Conservation (phyloP, 1,140 invertebrate genomes). For the Lasioglossum albipes region DNA sequence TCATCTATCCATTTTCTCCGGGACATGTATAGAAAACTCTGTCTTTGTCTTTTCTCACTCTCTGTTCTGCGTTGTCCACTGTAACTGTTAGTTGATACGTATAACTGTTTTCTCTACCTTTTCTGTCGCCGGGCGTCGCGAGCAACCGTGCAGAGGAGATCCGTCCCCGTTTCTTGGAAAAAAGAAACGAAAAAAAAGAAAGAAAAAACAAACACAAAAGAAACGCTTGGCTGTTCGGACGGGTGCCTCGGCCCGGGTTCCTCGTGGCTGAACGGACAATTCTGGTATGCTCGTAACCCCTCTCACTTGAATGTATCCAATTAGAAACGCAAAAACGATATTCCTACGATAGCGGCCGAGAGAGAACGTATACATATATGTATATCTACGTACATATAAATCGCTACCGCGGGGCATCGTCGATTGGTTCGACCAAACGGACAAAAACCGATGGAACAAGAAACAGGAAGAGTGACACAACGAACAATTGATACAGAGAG, state of each 20-base stretch:
- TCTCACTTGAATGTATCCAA: slow-evolving; percentile 10
- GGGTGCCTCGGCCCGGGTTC: neutral
- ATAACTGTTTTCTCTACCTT: slow-evolving; percentile 40
- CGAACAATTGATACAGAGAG: too few relatives aligned
- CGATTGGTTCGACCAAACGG: neutral
- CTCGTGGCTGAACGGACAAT: neutral
- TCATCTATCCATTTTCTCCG: neutral
- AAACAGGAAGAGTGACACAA: neutral
- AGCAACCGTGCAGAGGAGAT: slow-evolving; percentile 11
- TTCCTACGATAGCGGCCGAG: neutral
- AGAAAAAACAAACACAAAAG: too few relatives aligned
- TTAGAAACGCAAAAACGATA: neutral
- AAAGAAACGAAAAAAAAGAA: too few relatives aligned
- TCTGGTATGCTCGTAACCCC: slow-evolving; percentile 14
- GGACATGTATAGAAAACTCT: slow-evolving; percentile 13
- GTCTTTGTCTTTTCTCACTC: slow-evolving; percentile 40
- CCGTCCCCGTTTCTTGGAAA: neutral
- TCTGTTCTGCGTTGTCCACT: slow-evolving; percentile 52
- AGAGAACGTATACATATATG: too few relatives aligned
- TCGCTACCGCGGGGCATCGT: neutral
- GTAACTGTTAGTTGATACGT: slow-evolving; percentile 44
- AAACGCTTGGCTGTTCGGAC: too few relatives aligned
- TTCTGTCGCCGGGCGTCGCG: slow-evolving; percentile 35
- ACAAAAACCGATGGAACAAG: neutral
- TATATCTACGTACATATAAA: too few relatives aligned